A percentile compares a stretch with the other conserved stretches of the same genome.
Evolutionary conservation across 2,113 vertebrate genomes (phyloP).

Genomic region (Rhea pennata): DNA sequence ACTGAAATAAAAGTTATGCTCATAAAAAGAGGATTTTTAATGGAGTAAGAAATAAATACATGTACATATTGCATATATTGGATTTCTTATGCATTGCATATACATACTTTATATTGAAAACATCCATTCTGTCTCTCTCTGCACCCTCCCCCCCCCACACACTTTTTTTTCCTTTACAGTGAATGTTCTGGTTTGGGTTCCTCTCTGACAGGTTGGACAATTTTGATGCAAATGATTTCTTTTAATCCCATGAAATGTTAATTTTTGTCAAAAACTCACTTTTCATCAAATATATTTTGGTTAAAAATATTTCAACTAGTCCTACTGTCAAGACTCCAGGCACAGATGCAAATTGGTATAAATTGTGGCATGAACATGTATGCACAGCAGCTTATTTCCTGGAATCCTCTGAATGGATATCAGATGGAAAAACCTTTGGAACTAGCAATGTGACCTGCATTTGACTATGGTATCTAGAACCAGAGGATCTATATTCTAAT

Average conservation of each 20-base stretch:
- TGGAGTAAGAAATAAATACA: background rate
- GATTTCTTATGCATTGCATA: background rate
- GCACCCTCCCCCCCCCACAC: rapidly evolving
- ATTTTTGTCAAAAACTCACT: background rate
- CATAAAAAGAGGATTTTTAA: background rate
- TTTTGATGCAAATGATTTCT: background rate
- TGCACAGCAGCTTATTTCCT: background rate
- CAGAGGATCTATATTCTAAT: background rate
- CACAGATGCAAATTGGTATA: slow-evolving; percentile 1
- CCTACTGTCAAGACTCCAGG: background rate
- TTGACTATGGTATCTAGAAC: background rate
- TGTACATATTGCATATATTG: background rate
- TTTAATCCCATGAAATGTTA: background rate
- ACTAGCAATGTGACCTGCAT: background rate
- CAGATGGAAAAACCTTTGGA: background rate
- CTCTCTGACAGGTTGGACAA: background rate
- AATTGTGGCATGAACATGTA: background rate
- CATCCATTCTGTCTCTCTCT: background rate
- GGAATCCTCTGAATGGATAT: background rate
- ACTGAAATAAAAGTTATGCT: background rate
- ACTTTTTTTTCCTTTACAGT: background rate
- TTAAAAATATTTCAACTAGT: slow-evolving; percentile 13
- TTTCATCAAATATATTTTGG: slow-evolving; percentile 13
- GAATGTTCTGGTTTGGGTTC: background rate
- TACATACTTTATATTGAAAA: background rate